Percentiles rank a stretch among this genome's conserved stretches.
Evolutionary conservation across 2,888 invertebrate genomes (phyloP).

Genomic region (Mayetiola destructor): DNA sequence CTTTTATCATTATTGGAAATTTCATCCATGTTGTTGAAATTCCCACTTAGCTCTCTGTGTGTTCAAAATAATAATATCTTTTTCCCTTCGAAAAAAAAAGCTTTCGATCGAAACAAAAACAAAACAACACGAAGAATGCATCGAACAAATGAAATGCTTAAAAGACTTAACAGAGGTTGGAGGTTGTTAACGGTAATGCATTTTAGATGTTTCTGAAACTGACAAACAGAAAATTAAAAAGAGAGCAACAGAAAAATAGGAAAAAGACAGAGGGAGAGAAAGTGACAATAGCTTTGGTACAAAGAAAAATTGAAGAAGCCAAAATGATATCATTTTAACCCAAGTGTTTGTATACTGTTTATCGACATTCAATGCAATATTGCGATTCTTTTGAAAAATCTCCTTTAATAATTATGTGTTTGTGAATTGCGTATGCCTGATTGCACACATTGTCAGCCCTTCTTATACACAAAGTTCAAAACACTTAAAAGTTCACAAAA

Average conservation of each 20-base stretch:
- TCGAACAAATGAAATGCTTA: background rate
- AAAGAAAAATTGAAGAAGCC: no score
- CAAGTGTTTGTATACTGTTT: background rate
- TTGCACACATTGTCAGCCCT: background rate
- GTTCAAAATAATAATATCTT: no score
- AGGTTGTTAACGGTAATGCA: conserved; percentile 10
- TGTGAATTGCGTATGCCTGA: background rate
- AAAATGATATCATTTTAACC: no score
- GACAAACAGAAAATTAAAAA: no score
- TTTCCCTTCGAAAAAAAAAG: no score
- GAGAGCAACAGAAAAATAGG: no score
- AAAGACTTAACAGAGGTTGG: background rate
- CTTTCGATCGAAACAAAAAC: background rate
- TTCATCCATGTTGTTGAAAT: no score
- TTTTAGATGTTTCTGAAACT: conserved; percentile 3
- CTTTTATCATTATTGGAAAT: no score
- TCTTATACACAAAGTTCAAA: background rate
- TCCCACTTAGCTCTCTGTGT: no score
- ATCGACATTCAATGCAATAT: background rate
- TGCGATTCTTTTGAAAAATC: background rate
- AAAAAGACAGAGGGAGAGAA: no score
- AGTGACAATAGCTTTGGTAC: no score
- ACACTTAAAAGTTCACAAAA: conserved; percentile 8
- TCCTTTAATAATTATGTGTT: background rate
- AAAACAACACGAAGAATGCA: background rate